A percentile compares a stretch with the other conserved stretches of the same genome.
Evolutionary conservation across 2,888 invertebrate genomes (phyloP).

Genomic region (Agonopterix subpropinquella): DNA sequence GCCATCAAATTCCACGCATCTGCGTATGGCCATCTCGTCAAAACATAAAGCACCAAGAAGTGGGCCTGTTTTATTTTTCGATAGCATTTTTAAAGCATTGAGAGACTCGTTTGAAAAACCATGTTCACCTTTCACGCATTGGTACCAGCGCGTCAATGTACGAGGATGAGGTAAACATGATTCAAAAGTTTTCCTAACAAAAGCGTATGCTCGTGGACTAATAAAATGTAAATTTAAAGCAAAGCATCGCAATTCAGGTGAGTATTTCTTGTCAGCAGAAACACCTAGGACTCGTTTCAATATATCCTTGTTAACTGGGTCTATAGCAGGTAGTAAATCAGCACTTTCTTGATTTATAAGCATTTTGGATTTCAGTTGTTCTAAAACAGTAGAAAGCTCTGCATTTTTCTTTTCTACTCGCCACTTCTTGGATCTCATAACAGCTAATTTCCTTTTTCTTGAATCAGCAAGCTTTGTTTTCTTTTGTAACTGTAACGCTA

Average conservation of each 20-base stretch:
- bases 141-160: slow-evolving; percentile 12
- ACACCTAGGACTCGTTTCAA: too few species aligned
- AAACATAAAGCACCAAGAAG: slow-evolving; percentile 5
- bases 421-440: not conserved
- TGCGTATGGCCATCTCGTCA: slow-evolving; percentile 8
- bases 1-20: slow-evolving; percentile 7
- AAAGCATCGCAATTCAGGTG: slow-evolving; percentile 5
- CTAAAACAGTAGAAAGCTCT: not conserved
- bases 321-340: not conserved
- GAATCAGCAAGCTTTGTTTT: not conserved
- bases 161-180: slow-evolving; percentile 14
- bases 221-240: slow-evolving; percentile 11
- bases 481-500: too few species aligned
- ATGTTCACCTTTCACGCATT: slow-evolving; percentile 7
- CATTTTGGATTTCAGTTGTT: not conserved
- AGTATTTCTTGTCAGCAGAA: not conserved
- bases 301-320: not conserved
- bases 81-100: slow-evolving; percentile 6
- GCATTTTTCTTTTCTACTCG: not conserved
- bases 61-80: slow-evolving; percentile 1
- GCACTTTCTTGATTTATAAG: not conserved
- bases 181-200: slow-evolving; percentile 13
- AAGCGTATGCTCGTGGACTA: slow-evolving; percentile 14
- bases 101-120: slow-evolving; percentile 11
- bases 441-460: not conserved